Evolutionary conservation across 2,113 vertebrate genomes (phyloP).

Genomic region (Phylloscopus whistleri): DNA sequence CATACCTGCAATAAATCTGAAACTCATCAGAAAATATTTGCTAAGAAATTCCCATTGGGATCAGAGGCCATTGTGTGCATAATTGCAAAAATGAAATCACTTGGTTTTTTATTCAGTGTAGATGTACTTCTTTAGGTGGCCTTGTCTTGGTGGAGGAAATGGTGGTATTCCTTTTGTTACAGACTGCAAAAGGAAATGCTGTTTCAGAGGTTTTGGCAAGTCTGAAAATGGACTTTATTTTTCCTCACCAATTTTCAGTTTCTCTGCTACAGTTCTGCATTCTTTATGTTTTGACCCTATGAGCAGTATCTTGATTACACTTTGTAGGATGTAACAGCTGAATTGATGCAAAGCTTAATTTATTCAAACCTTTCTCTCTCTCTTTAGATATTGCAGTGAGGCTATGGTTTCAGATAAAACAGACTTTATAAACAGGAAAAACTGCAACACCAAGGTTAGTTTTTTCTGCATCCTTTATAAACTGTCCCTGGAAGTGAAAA

Average conservation of each 20-base stretch:
- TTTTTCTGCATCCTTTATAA: not conserved
- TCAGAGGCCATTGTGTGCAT: not conserved
- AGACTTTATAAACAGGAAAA: not conserved
- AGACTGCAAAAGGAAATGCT: not conserved
- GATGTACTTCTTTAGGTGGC: not conserved
- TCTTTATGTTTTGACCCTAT: not conserved
- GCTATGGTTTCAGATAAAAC: not conserved
- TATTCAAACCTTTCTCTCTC: not conserved
- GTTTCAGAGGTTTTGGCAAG: not conserved
- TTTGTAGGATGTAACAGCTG: not conserved
- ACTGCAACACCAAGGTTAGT: not conserved
- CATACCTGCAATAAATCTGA: not conserved
- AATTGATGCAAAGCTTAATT: conserved; percentile 7
- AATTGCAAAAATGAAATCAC: not conserved
- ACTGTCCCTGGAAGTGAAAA: not conserved
- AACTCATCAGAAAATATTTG: not conserved
- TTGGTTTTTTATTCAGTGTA: not conserved
- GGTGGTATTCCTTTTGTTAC: not conserved
- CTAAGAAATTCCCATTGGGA: not conserved
- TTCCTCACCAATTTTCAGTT: not conserved
- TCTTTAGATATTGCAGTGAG: not conserved
- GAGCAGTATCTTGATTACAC: not conserved
- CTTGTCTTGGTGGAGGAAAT: not conserved
- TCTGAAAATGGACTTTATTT: not conserved
- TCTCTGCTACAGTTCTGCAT: not conserved